Base-by-base conservation (phyloP, 2,888 invertebrate genomes). In the Orthosia cruda region DNA sequence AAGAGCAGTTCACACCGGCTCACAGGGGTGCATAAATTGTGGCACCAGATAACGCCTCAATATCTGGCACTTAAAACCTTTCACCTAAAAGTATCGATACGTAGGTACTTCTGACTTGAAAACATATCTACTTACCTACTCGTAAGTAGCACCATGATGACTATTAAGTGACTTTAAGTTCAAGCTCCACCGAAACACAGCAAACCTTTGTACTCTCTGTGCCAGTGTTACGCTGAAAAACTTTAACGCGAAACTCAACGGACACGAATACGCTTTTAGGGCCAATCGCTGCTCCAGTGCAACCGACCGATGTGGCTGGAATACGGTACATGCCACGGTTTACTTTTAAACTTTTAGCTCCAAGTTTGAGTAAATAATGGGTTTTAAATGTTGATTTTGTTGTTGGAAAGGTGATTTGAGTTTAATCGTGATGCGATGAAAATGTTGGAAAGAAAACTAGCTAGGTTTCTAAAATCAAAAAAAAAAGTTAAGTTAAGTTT, bases 251-350 rank as follows among this genome's bases (percentile, higher is more conserved):
- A 88, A 88, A 94, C 95, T 94, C 88, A 92, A 88, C 85, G 88
- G 88, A 94, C 94, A 94, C 88, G 94, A 91, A 92, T 94, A 93
- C 90, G 93, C 95, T 94, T 94, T 95, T 93, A 95, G 91, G 83
- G 87, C 89, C 88, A 87, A 90, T 87, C 84, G 85, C 82, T 87
- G 88, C 88, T 86, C 50, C 81, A 72, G 77, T 87, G 89, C 87
- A 83, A 80, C 75, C 69, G 69, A 58, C 69, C 77, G 70, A 73
- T 87, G 90, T 78, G 90, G 84, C 82, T 49, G 59, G 83, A 83
- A 81, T 83, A 76, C 81, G n/a, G n/a, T n/a, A n/a, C n/a, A n/a
- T n/a, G n/a, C n/a, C n/a, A n/a, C n/a, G 74, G 87, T 91, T 92
- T 91, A 90, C 89, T 92, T 88, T 87, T 78, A 74, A 89, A 86